Percentiles rank a stretch among this genome's conserved stretches.
phyloP scores from a whole-genome alignment of 2,888 invertebrate species.

The Lochmaea crataegi region DNA sequence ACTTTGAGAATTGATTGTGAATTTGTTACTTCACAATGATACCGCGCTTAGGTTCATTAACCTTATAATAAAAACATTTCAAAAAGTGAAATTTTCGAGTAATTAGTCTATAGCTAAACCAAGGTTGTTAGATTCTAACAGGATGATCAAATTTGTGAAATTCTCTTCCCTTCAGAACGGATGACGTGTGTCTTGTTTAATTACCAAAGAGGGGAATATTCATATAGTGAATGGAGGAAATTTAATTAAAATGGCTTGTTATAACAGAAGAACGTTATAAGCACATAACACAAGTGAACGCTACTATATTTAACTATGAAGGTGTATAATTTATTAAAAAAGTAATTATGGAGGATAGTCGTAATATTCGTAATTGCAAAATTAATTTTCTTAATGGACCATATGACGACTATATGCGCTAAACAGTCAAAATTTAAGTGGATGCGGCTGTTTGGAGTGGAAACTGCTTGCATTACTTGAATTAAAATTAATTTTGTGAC shows the following conservation, averaged over 20 bases:
- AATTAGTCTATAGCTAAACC: constrained; percentile 44
- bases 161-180: constrained; percentile 54
- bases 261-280: constrained; percentile 56
- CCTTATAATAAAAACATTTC: background rate
- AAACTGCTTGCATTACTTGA: constrained; percentile 20
- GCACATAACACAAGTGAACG: constrained; percentile 49
- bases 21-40: background rate
- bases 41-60: background rate
- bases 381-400: constrained; percentile 55
- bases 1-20: no score
- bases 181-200: constrained; percentile 60
- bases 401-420: constrained; percentile 40
- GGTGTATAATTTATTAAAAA: constrained; percentile 57
- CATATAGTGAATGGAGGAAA: constrained; percentile 59
- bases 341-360: constrained; percentile 52
- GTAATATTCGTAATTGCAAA: constrained; percentile 54
- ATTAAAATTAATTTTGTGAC: constrained; percentile 18
- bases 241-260: constrained; percentile 61
- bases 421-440: constrained; percentile 47
- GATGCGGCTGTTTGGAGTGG: constrained; percentile 36
- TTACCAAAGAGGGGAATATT: constrained; percentile 59
- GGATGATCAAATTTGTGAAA: constrained; percentile 55
- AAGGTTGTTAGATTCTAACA: constrained; percentile 44
- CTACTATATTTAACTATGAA: constrained; percentile 50
- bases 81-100: constrained; percentile 22